Conservation (phyloP, 2,797 vertebrate genomes). For the Gorsachius magnificus region DNA sequence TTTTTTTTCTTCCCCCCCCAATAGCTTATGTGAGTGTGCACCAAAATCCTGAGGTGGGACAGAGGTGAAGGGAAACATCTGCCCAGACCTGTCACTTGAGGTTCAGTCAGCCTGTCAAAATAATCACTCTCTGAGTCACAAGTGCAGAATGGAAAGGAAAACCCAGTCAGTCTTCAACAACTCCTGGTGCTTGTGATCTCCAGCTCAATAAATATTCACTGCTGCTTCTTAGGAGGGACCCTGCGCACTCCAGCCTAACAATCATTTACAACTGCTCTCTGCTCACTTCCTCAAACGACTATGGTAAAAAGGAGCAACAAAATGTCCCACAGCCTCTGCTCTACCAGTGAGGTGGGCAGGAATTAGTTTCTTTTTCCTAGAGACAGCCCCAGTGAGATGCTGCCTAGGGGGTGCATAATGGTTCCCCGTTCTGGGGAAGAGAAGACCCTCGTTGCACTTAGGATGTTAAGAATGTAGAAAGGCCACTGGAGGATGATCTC, state of each 20-base stretch:
- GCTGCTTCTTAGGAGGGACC: background rate
- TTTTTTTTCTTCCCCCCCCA: background rate
- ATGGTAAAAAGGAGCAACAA: background rate
- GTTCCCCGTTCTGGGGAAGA: background rate
- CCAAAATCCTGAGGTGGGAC: background rate
- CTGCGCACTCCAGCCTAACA: background rate
- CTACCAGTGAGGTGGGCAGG: background rate
- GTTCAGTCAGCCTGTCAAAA: background rate
- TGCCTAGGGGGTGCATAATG: background rate
- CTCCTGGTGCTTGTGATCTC: background rate
- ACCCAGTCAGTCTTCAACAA: background rate
- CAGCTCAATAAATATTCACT: background rate
- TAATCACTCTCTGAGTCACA: background rate
- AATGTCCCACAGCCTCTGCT: background rate
- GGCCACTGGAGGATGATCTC: slow-evolving; percentile 75
- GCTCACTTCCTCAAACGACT: background rate
- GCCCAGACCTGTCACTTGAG: background rate
- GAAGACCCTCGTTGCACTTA: slow-evolving; percentile 66
- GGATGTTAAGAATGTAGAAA: slow-evolving; percentile 74
- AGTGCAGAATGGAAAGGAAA: background rate
- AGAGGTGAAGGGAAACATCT: slow-evolving; percentile 8
- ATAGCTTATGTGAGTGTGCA: background rate
- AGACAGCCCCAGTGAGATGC: slow-evolving; percentile 1
- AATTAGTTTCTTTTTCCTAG: background rate
- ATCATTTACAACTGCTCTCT: background rate